Base-by-base conservation (phyloP, 2,797 vertebrate genomes). In the Pagetopsis macropterus region DNA sequence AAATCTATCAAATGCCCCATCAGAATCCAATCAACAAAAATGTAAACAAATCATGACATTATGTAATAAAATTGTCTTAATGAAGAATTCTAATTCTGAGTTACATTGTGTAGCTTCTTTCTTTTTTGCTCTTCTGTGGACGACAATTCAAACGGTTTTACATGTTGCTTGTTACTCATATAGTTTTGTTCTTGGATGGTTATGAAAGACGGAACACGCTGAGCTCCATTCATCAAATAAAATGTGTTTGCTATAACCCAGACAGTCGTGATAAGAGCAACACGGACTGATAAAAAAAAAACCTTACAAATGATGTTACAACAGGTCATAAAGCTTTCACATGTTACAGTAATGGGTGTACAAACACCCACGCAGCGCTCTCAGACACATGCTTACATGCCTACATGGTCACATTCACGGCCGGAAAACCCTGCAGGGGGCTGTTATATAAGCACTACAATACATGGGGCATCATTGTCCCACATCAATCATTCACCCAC, bases 401-500 rank as follows among this genome's bases (percentile, higher is more conserved):
- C 59, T 19, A 58, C 58, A 76, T 31, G 23, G 45, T 60, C 56
- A 73, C 65, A 81, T 63, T 67, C 9, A 8, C 7, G 50, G 64
- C 50, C 59, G 48, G 46, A 52, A 76, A 66, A 10, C 71, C 70
- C 72, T 65, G 72, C 70, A 51, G 76, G 43, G 60, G 45, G 64
- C 51, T 69, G 63, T 86, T 85, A 78, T 46, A 68, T 77, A 87
- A 88, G 52, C 41, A 66, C 21, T 33, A 43, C 75, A 65, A 65
- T 69, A 56, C 40, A 75, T 64, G 14, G 41, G 58, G 64, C 67
- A 68, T 78, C 48, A 74, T 56, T 54, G 72, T 72, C 67, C 51
- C 56, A 51, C 58, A 84, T 87, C 84, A 87, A 84, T 90, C 78
- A 86, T 85, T 90, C 70, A 81, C 52, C 65, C 76, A 27, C 62